Conservation (phyloP, 2,888 invertebrate species). For the Eugnorisma glareosa region DNA sequence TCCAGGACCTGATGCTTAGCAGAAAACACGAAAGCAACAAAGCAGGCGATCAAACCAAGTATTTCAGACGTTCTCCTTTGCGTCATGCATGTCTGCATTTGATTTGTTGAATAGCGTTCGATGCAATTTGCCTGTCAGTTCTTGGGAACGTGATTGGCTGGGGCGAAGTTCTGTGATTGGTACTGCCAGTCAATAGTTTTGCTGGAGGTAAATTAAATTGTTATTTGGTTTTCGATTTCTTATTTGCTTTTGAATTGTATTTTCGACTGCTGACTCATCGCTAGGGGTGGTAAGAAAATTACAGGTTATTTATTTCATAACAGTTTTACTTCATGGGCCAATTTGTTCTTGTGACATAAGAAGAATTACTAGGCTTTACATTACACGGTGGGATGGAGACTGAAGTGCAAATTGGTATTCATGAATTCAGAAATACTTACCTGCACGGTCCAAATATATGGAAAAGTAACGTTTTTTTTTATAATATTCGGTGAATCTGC, state of each 20-base stretch:
- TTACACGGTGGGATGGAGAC: background rate
- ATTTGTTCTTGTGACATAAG: background rate
- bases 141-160: constrained; percentile 44
- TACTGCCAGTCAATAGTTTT: constrained; percentile 16
- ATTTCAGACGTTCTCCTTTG: constrained; percentile 27
- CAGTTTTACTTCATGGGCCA: background rate
- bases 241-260: background rate
- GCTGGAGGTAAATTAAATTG: constrained; percentile 11
- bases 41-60: background rate
- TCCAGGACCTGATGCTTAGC: background rate
- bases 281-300: background rate
- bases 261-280: background rate
- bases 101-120: constrained; percentile 44
- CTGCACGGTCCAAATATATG: background rate
- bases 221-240: background rate
- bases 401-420: background rate
- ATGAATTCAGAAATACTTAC: background rate
- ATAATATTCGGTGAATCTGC: background rate
- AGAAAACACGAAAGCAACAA: background rate
- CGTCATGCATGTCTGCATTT: constrained; percentile 54
- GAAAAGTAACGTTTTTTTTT: background rate
- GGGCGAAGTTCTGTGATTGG: constrained; percentile 25
- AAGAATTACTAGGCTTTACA: background rate
- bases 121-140: constrained; percentile 51
- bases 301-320: background rate